Evolutionary conservation across 2,113 vertebrate genomes (phyloP), one percentile per base, ranked within the genome.

Genomic region (Rutilus rutilus): DNA sequence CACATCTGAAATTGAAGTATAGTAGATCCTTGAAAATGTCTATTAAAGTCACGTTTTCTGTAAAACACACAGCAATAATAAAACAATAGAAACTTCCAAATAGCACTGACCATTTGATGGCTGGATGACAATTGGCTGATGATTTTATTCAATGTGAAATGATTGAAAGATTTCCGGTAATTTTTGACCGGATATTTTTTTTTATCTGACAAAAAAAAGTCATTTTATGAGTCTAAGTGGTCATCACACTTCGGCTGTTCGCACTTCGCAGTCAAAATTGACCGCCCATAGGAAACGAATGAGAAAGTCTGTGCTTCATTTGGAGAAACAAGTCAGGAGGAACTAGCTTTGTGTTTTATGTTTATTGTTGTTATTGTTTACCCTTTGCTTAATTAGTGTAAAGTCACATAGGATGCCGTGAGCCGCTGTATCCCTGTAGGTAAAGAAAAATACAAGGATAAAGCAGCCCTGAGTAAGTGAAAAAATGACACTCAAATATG

Each of bases 1-100:
- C 27, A 52, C 23, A 36, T 69, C 39, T 69, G 50, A 85, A 88
- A 71, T 67, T 36, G 21, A 79, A 5, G n/a, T 81, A 64, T n/a
- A 78, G 42, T 54, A 78, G 77, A 64, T 85, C 69, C 14, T 54
- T 69, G 45, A 69, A 42, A 14, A 33, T 27, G 15, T 71, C 2
- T 69, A 82, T 85, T 39, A 77, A 78, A 42, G 42, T 8, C 39
- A 78, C 10, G 33, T 75, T 77, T 30, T 6, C 45, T 52, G 39
- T 73, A n/a, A 12, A 71, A 39, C 19, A 10, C 33, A 69, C 8
- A 23, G 19, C 8, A n/a, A n/a, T n/a, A n/a, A n/a, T n/a, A n/a
- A 21, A 8, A 69, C 21, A 9, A 69, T 4, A 19, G 21, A 36
- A 4, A 3, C 17, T 67, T 67, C 19, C 30, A 67, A 67, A 67